These are phyloP conservation scores for Caenorhabditis panamensis DNA, from an alignment of 2,888 invertebrate species.

Conservation along the genomic window DNA sequence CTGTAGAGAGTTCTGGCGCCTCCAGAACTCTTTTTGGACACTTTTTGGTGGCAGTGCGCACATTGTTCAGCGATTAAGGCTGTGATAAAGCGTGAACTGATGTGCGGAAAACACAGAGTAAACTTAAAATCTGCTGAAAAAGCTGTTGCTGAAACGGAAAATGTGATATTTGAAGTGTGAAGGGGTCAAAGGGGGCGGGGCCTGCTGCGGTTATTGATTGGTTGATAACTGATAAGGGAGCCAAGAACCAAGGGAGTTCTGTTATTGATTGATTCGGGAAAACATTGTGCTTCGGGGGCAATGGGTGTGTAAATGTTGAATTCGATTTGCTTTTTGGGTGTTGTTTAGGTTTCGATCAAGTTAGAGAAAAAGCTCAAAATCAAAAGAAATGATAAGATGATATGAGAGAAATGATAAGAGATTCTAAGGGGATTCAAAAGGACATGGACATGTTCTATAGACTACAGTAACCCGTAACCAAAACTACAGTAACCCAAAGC, in stretches of 20 bases:
- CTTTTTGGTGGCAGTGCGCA: background rate
- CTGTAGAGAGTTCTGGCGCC: too few relatives aligned
- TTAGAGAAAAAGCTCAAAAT: background rate
- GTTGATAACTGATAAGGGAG: background rate
- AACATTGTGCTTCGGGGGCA: background rate
- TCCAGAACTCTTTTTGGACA: too few relatives aligned
- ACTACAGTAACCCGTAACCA: too few relatives aligned
- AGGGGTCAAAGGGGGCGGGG: background rate
- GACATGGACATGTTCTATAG: background rate
- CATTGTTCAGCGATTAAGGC: slow-evolving; percentile 1
- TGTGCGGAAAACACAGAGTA: slow-evolving; percentile 1
- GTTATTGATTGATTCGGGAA: background rate
- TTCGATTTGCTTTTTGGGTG: slow-evolving; percentile 27
- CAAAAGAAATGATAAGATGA: background rate
- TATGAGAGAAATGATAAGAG: background rate
- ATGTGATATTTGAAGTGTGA: background rate
- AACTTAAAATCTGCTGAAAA: slow-evolving; percentile 34
- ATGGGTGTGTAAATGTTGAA: slow-evolving; percentile 26
- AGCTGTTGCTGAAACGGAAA: slow-evolving; percentile 9
- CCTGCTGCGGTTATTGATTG: background rate
- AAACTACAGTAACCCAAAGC: too few relatives aligned
- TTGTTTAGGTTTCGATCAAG: too few relatives aligned
- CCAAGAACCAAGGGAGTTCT: background rate
- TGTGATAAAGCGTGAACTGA: slow-evolving; percentile 2
- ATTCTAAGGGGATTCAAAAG: background rate